Conservation (phyloP, 2,113 vertebrate genomes). For the Clinocottus analis region DNA sequence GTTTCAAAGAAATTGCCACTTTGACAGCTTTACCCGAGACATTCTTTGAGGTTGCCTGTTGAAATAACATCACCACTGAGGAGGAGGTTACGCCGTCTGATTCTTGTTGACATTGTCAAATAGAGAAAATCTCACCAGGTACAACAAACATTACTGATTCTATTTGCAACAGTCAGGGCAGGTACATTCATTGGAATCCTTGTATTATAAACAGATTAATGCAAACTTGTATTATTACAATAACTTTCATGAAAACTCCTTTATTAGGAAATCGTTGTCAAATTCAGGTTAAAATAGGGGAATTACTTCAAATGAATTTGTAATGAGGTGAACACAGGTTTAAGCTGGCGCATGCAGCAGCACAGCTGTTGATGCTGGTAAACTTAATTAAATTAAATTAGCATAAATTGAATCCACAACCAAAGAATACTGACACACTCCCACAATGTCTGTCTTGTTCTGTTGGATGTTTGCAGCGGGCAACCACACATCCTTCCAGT, state of each 20-base stretch:
- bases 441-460: slow-evolving; percentile 5
- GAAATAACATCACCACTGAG: background rate
- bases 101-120: background rate
- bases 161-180: background rate
- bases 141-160: slow-evolving; percentile 5
- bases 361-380: slow-evolving; percentile 41
- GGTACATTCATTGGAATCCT: background rate
- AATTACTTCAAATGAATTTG: slow-evolving; percentile 35
- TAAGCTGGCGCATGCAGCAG: slow-evolving; percentile 8
- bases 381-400: slow-evolving; percentile 34
- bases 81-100: background rate
- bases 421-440: slow-evolving; percentile 23
- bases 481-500: background rate
- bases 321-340: slow-evolving; percentile 22
- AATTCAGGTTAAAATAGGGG: slow-evolving; percentile 10
- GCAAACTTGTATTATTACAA: slow-evolving; percentile 4
- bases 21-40: background rate
- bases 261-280: slow-evolving; percentile 5
- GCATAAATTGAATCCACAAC: slow-evolving; percentile 34
- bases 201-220: slow-evolving; percentile 3
- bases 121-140: background rate
- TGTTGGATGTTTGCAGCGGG: slow-evolving; percentile 11
- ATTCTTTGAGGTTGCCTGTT: background rate
- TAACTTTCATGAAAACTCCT: background rate
- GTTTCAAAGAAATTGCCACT: background rate